Conservation (phyloP, 2,888 invertebrate genomes). For the Microctonus brassicae region DNA sequence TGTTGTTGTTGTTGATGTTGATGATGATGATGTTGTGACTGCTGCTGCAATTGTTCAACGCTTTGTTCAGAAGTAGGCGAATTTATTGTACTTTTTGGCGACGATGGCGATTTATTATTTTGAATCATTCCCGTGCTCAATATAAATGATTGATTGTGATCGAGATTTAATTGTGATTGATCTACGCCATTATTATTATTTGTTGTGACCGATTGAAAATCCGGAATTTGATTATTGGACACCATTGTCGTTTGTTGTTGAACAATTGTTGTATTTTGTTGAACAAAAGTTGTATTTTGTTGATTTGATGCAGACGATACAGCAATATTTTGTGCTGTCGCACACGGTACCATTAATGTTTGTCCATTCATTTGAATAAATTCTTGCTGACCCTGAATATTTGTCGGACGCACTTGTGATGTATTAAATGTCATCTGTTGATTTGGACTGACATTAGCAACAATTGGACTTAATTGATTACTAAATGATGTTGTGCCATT, state of each 20-base stretch:
- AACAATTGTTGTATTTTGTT: conserved; percentile 88
- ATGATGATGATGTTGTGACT: conserved; percentile 58
- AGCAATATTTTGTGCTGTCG: conserved; percentile 72
- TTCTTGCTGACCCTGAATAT: conserved; percentile 76
- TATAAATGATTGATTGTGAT: conserved; percentile 72
- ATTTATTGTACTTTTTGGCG: conserved; percentile 59
- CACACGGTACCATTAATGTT: conserved; percentile 80
- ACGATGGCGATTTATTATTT: conserved; percentile 56
- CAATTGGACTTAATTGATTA: conserved; percentile 84
- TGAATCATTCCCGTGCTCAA: conserved; percentile 63
- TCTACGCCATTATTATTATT: conserved; percentile 54
- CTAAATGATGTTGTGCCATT: conserved; percentile 79
- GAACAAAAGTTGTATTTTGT: conserved; percentile 81
- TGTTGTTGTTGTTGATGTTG: too few species aligned
- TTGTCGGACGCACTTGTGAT: conserved; percentile 69
- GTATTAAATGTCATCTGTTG: conserved; percentile 77
- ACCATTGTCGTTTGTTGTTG: conserved; percentile 86
- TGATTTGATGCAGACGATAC: conserved; percentile 73
- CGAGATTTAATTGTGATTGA: conserved; percentile 71
- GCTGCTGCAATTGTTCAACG: conserved; percentile 62
- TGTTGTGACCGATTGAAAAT: conserved; percentile 62
- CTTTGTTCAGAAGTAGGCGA: conserved; percentile 63
- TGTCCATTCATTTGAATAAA: conserved; percentile 81
- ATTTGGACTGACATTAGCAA: conserved; percentile 81
- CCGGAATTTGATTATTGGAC: conserved; percentile 76